These are phyloP conservation scores for Palythoa grandiflora DNA, from an alignment of 92 coral and sea anemone genomes.

Conservation along the genomic window DNA sequence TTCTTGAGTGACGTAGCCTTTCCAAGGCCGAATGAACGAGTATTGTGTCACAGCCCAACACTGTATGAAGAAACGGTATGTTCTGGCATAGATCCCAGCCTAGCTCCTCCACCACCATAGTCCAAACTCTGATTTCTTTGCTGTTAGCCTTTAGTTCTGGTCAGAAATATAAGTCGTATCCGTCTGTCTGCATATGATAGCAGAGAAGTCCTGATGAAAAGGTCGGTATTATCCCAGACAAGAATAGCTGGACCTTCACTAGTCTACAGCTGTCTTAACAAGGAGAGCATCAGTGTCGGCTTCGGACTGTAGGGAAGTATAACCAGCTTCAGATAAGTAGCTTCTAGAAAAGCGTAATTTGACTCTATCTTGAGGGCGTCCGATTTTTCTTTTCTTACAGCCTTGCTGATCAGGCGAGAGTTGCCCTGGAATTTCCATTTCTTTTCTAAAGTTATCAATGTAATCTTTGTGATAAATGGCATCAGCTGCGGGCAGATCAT, in stretches of 20 bases:
- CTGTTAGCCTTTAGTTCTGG: constrained; percentile 28
- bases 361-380: too few relatives aligned
- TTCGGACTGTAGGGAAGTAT: too few relatives aligned
- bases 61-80: constrained; percentile 31
- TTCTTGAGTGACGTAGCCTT: too few relatives aligned
- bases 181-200: constrained; percentile 26
- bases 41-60: constrained; percentile 31
- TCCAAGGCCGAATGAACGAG: background rate
- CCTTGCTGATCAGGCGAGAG: too few relatives aligned
- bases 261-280: constrained; percentile 19
- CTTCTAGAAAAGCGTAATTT: too few relatives aligned
- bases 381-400: too few relatives aligned
- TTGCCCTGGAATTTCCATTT: too few relatives aligned
- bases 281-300: too few relatives aligned
- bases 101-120: constrained; percentile 27
- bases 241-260: background rate
- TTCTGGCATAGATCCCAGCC: background rate
- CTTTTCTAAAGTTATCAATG: too few relatives aligned
- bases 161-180: constrained; percentile 31
- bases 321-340: too few relatives aligned
- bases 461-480: too few relatives aligned
- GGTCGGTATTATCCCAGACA: constrained; percentile 26
- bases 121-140: constrained; percentile 27
- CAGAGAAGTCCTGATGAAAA: constrained; percentile 38
- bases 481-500: too few relatives aligned